Percentiles rank a stretch among this genome's conserved stretches.
Conservation (phyloP, 2,113 vertebrate genomes). For the Oophaga pumilio region DNA sequence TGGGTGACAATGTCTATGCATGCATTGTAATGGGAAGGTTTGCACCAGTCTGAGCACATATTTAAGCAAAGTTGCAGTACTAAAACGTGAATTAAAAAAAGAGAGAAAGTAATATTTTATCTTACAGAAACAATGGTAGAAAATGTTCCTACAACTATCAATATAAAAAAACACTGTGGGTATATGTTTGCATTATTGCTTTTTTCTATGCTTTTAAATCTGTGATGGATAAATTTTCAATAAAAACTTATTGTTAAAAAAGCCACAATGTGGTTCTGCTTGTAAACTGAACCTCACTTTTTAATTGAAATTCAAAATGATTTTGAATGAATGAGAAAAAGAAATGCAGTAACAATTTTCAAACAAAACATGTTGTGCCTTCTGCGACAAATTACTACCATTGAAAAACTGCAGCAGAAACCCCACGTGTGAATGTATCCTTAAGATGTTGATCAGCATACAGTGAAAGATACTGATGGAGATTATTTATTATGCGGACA, state of each 20-base stretch:
- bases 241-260: too few species aligned
- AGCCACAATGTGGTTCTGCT: background rate
- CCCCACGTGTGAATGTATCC: background rate
- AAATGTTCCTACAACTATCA: background rate
- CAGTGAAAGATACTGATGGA: background rate
- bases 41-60: background rate
- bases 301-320: too few species aligned
- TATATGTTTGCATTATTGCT: too few species aligned
- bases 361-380: background rate
- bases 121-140: background rate
- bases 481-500: background rate
- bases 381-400: background rate
- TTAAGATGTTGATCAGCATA: background rate
- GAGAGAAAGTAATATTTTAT: background rate
- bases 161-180: background rate
- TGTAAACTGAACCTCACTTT: background rate
- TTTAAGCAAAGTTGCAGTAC: background rate
- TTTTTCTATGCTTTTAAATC: too few species aligned
- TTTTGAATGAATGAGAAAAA: too few species aligned
- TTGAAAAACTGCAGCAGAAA: background rate
- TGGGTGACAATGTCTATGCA: background rate
- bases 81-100: too few species aligned
- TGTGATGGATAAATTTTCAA: too few species aligned
- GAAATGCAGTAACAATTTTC: too few species aligned
- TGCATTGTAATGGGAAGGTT: background rate